These are phyloP conservation scores for Drusus annulatus DNA, from an alignment of 1,140 invertebrate genomes.

Conservation along the genomic window DNA sequence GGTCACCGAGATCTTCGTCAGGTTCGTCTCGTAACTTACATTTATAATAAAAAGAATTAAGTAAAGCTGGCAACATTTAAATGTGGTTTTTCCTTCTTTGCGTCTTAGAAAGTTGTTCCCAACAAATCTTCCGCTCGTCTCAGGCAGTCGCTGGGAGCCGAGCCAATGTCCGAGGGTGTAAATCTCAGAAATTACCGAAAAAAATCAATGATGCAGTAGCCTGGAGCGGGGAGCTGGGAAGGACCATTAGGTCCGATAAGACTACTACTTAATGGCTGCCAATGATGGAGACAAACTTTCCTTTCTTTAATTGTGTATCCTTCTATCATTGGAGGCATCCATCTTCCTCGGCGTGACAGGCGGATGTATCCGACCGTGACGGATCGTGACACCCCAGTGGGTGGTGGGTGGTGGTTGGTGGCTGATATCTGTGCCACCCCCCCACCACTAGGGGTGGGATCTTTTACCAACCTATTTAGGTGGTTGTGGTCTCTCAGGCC, in stretches of 20 bases:
- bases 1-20: too few relatives aligned
- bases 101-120: too few relatives aligned
- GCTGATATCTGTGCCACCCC: neutral
- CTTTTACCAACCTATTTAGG: neutral
- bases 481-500: too few relatives aligned
- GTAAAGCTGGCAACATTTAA: too few relatives aligned
- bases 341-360: constrained; percentile 57
- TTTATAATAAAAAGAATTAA: too few relatives aligned
- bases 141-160: too few relatives aligned
- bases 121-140: neutral
- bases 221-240: neutral
- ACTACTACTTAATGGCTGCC: constrained; percentile 49
- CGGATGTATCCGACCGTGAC: constrained; percentile 54
- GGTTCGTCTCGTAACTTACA: too few relatives aligned
- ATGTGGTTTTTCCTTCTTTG: too few relatives aligned
- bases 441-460: neutral
- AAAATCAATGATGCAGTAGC: constrained; percentile 25
- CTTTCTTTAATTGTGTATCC: constrained; percentile 58
- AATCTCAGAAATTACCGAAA: neutral
- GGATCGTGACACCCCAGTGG: constrained; percentile 25
- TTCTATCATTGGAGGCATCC: constrained; percentile 55
- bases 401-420: neutral
- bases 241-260: constrained; percentile 38
- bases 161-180: too few relatives aligned
- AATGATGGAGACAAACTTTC: constrained; percentile 56